These are phyloP conservation scores for Lasiurus borealis DNA, from an alignment of 2,113 vertebrate genomes.

Conservation along the genomic window DNA sequence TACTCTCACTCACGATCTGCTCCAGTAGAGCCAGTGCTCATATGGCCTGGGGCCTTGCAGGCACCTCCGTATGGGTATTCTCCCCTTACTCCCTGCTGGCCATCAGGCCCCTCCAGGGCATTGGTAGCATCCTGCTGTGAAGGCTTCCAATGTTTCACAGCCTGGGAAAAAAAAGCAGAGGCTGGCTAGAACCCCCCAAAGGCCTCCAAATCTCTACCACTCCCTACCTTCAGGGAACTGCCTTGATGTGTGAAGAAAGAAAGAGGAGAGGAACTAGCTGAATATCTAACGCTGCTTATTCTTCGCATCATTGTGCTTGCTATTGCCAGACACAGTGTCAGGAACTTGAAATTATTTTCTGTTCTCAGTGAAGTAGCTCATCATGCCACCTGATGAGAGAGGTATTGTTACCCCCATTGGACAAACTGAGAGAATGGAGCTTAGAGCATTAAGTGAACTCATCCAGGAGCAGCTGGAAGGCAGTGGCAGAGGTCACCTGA, in stretches of 20 bases:
- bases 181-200: not conserved
- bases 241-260: not conserved
- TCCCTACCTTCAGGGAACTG: not conserved
- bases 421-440: not conserved
- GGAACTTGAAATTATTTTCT: not conserved
- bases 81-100: not conserved
- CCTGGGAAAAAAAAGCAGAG: not conserved
- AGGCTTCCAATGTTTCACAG: not conserved
- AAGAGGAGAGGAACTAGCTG: not conserved
- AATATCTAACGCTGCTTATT: not conserved
- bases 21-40: too few relatives aligned
- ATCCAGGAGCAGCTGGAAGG: not conserved
- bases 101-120: too few relatives aligned
- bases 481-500: not conserved
- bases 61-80: fast-evolving
- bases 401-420: not conserved
- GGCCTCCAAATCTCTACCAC: not conserved
- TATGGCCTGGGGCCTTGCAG: fast-evolving
- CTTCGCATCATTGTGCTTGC: not conserved
- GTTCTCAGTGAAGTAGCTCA: not conserved
- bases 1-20: fast-evolving
- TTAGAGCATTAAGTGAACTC: not conserved
- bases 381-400: not conserved
- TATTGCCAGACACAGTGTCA: too few relatives aligned
- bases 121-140: not conserved